Base-by-base conservation (phyloP, 2,113 vertebrate species). In the Chloropsis cyanopogon region DNA sequence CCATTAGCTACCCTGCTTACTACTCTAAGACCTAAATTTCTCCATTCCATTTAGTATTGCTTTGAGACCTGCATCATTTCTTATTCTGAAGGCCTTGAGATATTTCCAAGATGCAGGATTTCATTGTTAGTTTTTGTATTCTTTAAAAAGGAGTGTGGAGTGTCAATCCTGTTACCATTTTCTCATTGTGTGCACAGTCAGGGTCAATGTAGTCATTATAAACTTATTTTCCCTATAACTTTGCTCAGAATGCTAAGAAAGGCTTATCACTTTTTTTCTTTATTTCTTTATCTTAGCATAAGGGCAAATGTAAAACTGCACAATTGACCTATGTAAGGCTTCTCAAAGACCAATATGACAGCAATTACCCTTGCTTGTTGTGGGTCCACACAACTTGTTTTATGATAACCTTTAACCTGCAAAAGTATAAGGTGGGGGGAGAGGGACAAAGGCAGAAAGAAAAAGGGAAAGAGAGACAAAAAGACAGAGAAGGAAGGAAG, bases 331-430 rank as follows among this genome's bases (percentile, higher is more conserved):
- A 54, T 26, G 73, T 50, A 86, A 92, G 59, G 23, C 47, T 68
- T 90, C 86, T 81, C 54, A 69, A 77, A 69, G 82, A 94, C 59
- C 53, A 14, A 70, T 66, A 29, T 29, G 42, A 69, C 49, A 94
- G 72, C 4, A 6, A 66, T 93, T 95, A 44, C 28, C n/a, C 93
- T 93, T 95, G 41, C 39, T 80, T 61, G 8, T 64, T 76, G 42
- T 63, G 47, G 42, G 37, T 60, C 78, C 88, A 90, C 25, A 94
- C 81, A 77, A 88, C 37, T 93, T 96, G 82, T 80, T 96, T 96
- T 94, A 75, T 77, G 93, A 92, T 92, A 95, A 96, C 76, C 57
- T 97, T 96, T 96, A 95, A 85, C n/a, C 86, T 69, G 78, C 72
- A 80, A 87, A 91, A 92, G 75, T 94, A 83, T 28, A 82, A 52